Evolutionary conservation across 2,797 vertebrate species (phyloP), one percentile per base, ranked within the genome.

Genomic region (Danio jaintianensis): DNA sequence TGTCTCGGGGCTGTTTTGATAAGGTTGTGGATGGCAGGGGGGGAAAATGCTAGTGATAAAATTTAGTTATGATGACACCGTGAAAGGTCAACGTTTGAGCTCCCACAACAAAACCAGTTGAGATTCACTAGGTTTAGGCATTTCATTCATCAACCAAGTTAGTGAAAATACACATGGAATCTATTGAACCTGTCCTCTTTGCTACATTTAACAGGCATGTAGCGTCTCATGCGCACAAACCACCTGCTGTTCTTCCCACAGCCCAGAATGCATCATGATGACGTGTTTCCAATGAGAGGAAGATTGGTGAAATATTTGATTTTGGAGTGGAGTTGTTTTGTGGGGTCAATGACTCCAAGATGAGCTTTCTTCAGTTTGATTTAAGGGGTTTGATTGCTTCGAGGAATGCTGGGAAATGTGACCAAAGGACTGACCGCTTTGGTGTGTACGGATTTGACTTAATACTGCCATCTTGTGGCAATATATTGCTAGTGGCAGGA

Each of bases 401-500:
- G 58, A 7, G 2, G 20, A 66, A 45, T 9, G 42, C 43, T 69
- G 29, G n/a, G 7, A 66, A 78, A 42, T 50, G 45, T 48, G 7
- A 68, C 22, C 16, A 55, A 58, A 66, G 15, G 4, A 0, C 11
- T 67, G 52, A 47, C 22, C 6, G 1, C 4, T 20, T 47, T 3
- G 12, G 10, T 16, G 7, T 79, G 40, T 72, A 42, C 5, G 61
- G 20, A 12, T 22, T 40, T 59, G 59, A 70, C 45, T 61, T 52
- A 18, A 72, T 55, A 72, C 50, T 36, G 78, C 68, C 78, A 79
- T 61, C 78, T 63, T 64, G 78, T 79, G 78, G 78, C 40, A 38
- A 18, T 45, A n/a, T 70, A 45, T 36, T 78, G 55, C 43, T 70
- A 42, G 16, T 8, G 43, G 10, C 15, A 58, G 1, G 1, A 9